Evolutionary conservation across 2,797 vertebrate genomes (phyloP).

Genomic region (Artibeus jamaicensis): DNA sequence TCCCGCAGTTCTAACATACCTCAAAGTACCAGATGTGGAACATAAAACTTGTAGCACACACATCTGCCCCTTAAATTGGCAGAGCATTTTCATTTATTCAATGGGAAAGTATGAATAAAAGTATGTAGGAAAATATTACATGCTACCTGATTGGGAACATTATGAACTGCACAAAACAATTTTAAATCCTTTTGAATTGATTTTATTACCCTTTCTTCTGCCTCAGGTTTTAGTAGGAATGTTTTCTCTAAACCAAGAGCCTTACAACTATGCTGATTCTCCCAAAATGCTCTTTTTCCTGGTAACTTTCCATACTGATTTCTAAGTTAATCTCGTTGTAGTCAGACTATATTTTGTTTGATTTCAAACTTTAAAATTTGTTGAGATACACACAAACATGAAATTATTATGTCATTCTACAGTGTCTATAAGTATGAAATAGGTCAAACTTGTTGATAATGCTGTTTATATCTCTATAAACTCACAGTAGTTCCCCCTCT

Average conservation of each 20-base stretch:
- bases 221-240: neutral
- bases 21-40: neutral
- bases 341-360: neutral
- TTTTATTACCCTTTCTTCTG: neutral
- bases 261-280: neutral
- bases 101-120: slow-evolving; percentile 41
- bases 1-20: neutral
- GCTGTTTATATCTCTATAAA: neutral
- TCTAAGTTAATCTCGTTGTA: neutral
- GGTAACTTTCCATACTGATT: neutral
- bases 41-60: neutral
- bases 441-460: neutral
- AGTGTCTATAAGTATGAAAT: neutral
- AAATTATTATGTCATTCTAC: neutral
- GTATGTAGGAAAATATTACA: neutral
- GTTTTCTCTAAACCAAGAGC: neutral
- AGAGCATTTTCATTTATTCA: neutral
- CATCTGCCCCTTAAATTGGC: neutral
- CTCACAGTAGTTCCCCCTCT: neutral
- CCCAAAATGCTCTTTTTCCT: neutral
- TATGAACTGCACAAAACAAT: neutral
- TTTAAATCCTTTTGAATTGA: neutral
- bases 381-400: neutral
- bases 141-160: neutral
- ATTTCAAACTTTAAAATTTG: neutral